Conservation (phyloP, 1,140 invertebrate species). For the Drosophila sulfurigaster region DNA sequence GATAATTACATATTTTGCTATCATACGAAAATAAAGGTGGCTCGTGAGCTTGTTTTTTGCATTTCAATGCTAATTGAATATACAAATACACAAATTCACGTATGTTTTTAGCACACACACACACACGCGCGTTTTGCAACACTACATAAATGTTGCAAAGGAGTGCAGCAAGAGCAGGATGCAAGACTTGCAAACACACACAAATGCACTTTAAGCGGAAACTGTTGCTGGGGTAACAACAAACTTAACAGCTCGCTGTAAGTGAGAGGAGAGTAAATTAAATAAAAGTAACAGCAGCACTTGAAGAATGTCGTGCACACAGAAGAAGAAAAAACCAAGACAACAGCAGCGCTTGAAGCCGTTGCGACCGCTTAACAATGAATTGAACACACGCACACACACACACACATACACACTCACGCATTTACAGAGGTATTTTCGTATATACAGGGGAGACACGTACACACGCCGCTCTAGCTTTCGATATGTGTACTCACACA, state of each 20-base stretch:
- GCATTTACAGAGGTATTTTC: conserved; percentile 14
- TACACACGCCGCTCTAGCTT: conserved; percentile 50
- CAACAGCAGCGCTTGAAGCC: conserved; percentile 34
- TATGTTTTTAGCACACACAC: conserved; percentile 16
- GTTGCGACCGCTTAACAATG: conserved; percentile 49
- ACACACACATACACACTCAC: conserved; percentile 10
- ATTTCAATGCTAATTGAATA: conserved; percentile 43
- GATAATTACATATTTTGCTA: conserved; percentile 44
- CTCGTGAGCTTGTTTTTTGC: conserved; percentile 49
- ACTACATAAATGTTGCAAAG: conserved; percentile 29
- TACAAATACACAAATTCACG: conserved; percentile 30
- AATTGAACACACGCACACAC: conserved; percentile 48
- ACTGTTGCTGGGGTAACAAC: conserved; percentile 35
- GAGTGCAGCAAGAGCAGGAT: conserved; percentile 45
- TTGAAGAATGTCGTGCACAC: conserved; percentile 41
- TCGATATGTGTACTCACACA: conserved; percentile 33
- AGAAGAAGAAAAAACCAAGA: conserved; percentile 16
- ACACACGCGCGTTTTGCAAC: conserved; percentile 44
- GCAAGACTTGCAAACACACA: conserved; percentile 6
- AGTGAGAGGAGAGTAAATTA: conserved; percentile 34
- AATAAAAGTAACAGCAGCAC: conserved; percentile 43
- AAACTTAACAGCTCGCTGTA: conserved; percentile 10
- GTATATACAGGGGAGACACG: conserved; percentile 37
- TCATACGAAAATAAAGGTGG: conserved; percentile 15
- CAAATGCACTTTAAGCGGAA: conserved; percentile 17